phyloP scores from a whole-genome alignment of 2,113 vertebrate species.

The Pelmatolapia mariae region DNA sequence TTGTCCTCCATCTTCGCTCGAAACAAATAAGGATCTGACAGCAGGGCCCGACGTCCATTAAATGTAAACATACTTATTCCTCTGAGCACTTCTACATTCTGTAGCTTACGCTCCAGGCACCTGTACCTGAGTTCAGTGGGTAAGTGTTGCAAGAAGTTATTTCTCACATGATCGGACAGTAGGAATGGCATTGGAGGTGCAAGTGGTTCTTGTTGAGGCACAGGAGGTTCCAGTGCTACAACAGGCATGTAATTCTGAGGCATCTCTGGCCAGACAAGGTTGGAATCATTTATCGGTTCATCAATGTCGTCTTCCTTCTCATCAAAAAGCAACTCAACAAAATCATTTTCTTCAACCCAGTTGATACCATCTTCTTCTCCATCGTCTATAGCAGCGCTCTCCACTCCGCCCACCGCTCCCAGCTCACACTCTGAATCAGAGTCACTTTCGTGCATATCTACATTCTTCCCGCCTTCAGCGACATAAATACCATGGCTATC shows the following conservation, averaged over 20 bases:
- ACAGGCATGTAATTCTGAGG: conserved; percentile 71
- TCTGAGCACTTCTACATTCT: conserved; percentile 79
- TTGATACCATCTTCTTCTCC: conserved; percentile 25
- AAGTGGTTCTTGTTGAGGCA: conserved; percentile 57
- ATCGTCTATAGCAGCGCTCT: conserved; percentile 42
- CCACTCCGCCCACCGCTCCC: conserved; percentile 86
- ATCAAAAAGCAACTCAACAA: conserved; percentile 75
- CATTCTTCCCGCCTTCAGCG: conserved; percentile 62
- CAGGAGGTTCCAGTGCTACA: conserved; percentile 65
- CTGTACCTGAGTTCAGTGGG: conserved; percentile 75
- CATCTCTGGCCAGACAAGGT: conserved; percentile 59
- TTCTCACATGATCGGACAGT: conserved; percentile 74
- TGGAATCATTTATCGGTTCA: conserved; percentile 73
- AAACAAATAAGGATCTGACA: conserved; percentile 82
- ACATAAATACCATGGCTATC: conserved; percentile 55
- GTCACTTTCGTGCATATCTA: conserved; percentile 71
- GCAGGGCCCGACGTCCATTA: conserved; percentile 76
- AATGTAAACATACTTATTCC: conserved; percentile 82
- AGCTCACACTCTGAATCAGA: conserved; percentile 74
- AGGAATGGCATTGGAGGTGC: conserved; percentile 60
- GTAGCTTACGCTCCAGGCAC: conserved; percentile 78
- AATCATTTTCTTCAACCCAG: conserved; percentile 78
- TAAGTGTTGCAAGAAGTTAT: conserved; percentile 75
- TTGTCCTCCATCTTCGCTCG: conserved; percentile 92
- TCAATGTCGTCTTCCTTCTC: conserved; percentile 60